Conservation (phyloP, 2,113 vertebrate species). For the Pterophyllum scalare region DNA sequence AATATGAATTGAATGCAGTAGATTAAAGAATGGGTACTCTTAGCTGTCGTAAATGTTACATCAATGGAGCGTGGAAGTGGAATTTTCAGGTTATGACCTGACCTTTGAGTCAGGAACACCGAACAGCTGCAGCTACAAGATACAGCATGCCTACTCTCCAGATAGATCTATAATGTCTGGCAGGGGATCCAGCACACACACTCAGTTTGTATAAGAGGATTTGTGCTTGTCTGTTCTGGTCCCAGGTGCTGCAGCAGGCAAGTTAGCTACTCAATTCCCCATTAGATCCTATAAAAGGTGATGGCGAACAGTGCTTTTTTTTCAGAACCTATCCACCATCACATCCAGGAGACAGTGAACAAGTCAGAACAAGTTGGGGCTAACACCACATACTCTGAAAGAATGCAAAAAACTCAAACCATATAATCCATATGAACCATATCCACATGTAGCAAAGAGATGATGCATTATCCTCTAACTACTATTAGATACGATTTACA, state of each 20-base stretch:
- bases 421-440: not conserved
- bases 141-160: slow-evolving; percentile 26
- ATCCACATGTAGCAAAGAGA: not conserved
- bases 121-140: slow-evolving; percentile 19
- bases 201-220: not conserved
- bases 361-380: not conserved
- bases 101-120: slow-evolving; percentile 28
- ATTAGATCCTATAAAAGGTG: not conserved
- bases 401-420: not conserved
- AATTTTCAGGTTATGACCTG: not conserved
- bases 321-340: accelerated
- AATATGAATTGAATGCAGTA: not conserved
- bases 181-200: not conserved
- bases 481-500: not conserved
- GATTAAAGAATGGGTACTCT: not conserved
- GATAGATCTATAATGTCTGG: not conserved
- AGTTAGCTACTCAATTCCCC: not conserved
- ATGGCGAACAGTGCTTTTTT: not conserved
- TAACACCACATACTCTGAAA: not conserved
- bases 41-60: not conserved
- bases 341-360: not conserved
- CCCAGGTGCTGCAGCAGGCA: not conserved
- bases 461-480: not conserved
- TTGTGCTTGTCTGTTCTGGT: not conserved
- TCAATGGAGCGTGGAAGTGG: not conserved